Percentiles rank a stretch among this genome's conserved stretches.
These are phyloP conservation scores for Aeoliscus strigatus DNA, from an alignment of 2,797 vertebrate species.

Conservation along the genomic window DNA sequence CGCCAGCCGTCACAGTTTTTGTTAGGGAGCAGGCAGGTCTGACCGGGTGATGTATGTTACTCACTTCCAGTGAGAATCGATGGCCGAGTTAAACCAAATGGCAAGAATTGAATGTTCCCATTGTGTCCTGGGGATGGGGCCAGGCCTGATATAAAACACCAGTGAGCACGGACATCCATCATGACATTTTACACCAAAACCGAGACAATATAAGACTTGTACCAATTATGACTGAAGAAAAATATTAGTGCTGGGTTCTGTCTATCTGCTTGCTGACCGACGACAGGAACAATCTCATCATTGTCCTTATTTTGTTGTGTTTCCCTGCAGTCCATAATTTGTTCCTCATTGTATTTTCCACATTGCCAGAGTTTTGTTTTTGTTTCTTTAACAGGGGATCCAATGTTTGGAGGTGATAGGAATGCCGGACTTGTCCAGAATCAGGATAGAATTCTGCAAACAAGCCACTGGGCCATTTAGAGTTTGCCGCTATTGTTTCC, in stretches of 20 bases:
- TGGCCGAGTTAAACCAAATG: neutral
- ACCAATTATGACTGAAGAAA: neutral
- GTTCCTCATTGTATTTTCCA: neutral
- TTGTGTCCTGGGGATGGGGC: neutral
- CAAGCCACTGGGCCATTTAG: slow-evolving; percentile 6
- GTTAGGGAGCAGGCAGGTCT: slow-evolving; percentile 6
- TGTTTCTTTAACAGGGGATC: slow-evolving; percentile 1
- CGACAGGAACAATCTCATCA: neutral
- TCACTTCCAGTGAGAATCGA: neutral
- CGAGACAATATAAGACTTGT: neutral
- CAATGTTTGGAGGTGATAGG: neutral
- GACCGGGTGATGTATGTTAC: slow-evolving; percentile 4
- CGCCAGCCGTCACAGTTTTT: neutral
- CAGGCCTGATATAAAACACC: slow-evolving; percentile 3
- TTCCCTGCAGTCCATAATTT: neutral
- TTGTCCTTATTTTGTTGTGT: neutral
- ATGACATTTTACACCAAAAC: neutral
- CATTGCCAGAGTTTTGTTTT: neutral
- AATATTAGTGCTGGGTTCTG: neutral
- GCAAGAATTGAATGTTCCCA: neutral
- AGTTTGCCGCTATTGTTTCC: slow-evolving; percentile 8
- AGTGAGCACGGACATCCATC: slow-evolving; percentile 7
- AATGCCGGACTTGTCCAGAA: neutral
- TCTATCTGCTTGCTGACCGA: neutral
- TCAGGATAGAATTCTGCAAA: slow-evolving; percentile 9